phyloP scores from a whole-genome alignment of 2,888 invertebrate species.

The Allygus modestus region DNA sequence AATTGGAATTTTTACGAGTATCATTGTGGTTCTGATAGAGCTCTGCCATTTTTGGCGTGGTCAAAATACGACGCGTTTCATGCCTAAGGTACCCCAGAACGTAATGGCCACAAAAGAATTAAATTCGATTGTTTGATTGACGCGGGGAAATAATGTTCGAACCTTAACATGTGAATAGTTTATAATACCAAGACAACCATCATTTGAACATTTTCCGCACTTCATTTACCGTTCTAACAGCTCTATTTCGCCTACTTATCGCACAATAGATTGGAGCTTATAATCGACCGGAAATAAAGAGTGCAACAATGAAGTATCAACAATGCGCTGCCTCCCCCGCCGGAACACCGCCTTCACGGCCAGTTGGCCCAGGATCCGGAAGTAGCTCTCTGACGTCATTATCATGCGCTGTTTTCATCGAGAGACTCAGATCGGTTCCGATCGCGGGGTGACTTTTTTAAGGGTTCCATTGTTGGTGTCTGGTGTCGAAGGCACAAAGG shows the following conservation, averaged over 20 bases:
- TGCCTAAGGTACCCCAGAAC: too few relatives aligned
- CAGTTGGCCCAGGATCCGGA: constrained; percentile 55
- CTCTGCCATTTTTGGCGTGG: too few relatives aligned
- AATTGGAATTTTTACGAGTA: too few relatives aligned
- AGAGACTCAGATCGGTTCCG: constrained; percentile 50
- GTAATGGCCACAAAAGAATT: too few relatives aligned
- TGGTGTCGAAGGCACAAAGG: not conserved
- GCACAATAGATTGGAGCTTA: constrained; percentile 40
- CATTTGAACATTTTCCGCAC: not conserved
- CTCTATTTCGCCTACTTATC: constrained; percentile 29
- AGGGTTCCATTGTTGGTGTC: constrained; percentile 35
- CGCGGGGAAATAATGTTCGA: too few relatives aligned
- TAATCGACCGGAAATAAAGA: constrained; percentile 45
- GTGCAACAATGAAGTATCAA: constrained; percentile 59
- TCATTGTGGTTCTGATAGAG: too few relatives aligned
- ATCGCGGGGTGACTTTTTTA: constrained; percentile 59
- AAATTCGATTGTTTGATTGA: too few relatives aligned
- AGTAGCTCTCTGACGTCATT: constrained; percentile 59
- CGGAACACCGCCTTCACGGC: constrained; percentile 61
- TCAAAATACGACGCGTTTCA: too few relatives aligned
- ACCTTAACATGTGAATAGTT: too few relatives aligned
- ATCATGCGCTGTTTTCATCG: constrained; percentile 61
- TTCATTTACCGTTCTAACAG: not conserved
- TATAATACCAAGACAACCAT: too few relatives aligned
- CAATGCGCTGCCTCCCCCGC: constrained; percentile 37